Conservation (phyloP, 2,888 invertebrate species). For the Drosophila lacicola region DNA sequence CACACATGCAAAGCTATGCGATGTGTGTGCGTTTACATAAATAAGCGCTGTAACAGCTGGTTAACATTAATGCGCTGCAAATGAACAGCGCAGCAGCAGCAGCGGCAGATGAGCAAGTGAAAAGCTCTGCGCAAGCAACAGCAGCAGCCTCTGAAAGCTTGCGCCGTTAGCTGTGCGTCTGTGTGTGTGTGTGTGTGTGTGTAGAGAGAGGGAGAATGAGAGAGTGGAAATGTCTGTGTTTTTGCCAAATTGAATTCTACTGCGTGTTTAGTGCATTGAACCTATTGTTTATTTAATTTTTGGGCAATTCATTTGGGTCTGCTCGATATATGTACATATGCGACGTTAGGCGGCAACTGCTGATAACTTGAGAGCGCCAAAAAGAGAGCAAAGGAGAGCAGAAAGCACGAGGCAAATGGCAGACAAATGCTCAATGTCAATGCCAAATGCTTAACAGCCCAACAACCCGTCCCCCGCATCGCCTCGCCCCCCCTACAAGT, state of each 20-base stretch:
- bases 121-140: constrained; percentile 36
- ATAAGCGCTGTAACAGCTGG: constrained; percentile 1
- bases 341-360: constrained; percentile 66
- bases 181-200: neutral
- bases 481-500: too few species aligned
- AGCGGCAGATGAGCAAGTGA: constrained; percentile 1
- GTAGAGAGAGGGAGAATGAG: neutral
- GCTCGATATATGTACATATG: constrained; percentile 68
- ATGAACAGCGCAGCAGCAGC: neutral
- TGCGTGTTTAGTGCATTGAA: constrained; percentile 76
- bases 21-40: neutral
- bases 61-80: constrained; percentile 19
- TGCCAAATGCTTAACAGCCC: constrained; percentile 17
- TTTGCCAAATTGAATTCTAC: constrained; percentile 69
- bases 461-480: neutral
- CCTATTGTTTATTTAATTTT: constrained; percentile 73
- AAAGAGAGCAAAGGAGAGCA: neutral
- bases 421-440: constrained; percentile 32
- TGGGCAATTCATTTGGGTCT: constrained; percentile 50
- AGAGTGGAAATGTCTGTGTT: constrained; percentile 15
- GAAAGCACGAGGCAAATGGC: constrained; percentile 13
- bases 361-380: constrained; percentile 49
- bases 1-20: neutral
- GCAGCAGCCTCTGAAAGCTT: constrained; percentile 32
- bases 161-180: constrained; percentile 10